Percentiles rank a stretch among this genome's conserved stretches.
These are phyloP conservation scores for Campylorhamphus procurvoides DNA, from an alignment of 2,113 vertebrate genomes.

Conservation along the genomic window DNA sequence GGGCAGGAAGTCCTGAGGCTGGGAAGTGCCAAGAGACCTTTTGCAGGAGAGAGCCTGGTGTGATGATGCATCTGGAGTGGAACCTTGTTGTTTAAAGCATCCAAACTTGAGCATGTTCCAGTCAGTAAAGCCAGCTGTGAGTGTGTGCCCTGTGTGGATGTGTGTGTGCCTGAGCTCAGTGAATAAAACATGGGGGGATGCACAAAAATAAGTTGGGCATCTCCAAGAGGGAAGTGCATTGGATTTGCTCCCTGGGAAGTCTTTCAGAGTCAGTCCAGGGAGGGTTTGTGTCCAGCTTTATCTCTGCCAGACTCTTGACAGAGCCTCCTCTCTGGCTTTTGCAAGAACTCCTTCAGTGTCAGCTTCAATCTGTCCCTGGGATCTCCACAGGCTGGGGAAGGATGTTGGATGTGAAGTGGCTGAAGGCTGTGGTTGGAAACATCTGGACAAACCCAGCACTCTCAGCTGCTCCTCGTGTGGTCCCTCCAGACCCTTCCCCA, in stretches of 20 bases:
- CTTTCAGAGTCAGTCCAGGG: neutral
- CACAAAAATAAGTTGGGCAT: neutral
- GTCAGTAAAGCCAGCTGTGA: neutral
- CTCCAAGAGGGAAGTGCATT: neutral
- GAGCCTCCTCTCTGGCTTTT: neutral
- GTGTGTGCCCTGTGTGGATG: neutral
- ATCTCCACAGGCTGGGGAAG: neutral
- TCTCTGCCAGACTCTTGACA: neutral
- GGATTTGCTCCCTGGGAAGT: neutral
- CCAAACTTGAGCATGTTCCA: neutral
- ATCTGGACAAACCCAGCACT: neutral
- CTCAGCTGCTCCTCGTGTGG: neutral
- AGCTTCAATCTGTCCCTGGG: neutral
- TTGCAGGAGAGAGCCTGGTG: neutral
- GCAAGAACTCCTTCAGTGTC: neutral
- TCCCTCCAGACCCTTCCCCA: neutral
- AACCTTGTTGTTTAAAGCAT: neutral
- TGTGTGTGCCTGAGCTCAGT: neutral
- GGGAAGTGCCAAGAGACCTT: neutral
- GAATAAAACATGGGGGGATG: neutral
- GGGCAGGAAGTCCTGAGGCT: neutral
- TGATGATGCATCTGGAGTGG: neutral
- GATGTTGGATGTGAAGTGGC: neutral
- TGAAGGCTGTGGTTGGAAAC: neutral
- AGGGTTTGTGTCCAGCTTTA: neutral